Evolutionary conservation across 2,113 vertebrate species (phyloP), one percentile per base, ranked within the genome.

Genomic region (Phyllopteryx taeniolatus): DNA sequence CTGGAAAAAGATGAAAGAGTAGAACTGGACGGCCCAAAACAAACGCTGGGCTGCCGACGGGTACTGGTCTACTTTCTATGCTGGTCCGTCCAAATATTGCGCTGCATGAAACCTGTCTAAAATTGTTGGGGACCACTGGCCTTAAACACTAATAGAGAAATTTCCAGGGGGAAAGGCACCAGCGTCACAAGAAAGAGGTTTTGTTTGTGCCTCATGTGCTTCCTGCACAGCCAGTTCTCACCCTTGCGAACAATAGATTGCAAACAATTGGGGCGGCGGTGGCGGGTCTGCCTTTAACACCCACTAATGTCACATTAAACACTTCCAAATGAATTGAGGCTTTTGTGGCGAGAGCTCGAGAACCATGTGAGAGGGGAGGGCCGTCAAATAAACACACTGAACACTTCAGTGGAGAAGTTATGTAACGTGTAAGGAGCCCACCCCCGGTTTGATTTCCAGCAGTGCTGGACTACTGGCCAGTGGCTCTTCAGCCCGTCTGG

Each of bases 321-420:
- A 7, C 68, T 72, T 62, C 44, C 64, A 53, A 61, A 85, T 90
- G 89, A 92, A 91, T 90, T 71, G 73, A 83, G 22, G 76, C 64
- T 85, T 87, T 91, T 92, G 89, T 92, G 83, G 71, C 14, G 10
- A 27, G 44, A 31, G 82, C 81, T 78, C 76, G 80, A 73, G 57
- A 79, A 87, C 79, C 2, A 9, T 4, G 14, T 60, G 59, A 75
- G 75, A 70, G 69, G 62, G 65, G 44, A 71, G 56, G 31, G 64
- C 73, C 12, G 72, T 74, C 84, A 83, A 68, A 78, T 11, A 72
- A 79, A 63, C 0, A 15, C 47, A 66, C 62, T 46, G 51, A 73
- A 71, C 13, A 53, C 57, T 72, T 76, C 39, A 67, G 44, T 63
- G 66, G 43, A 62, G 53, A 65, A 51, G 77, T 88, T 86, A 83